Evolutionary conservation across 1,140 invertebrate genomes (phyloP).

Genomic region (Drosophila saltans): DNA sequence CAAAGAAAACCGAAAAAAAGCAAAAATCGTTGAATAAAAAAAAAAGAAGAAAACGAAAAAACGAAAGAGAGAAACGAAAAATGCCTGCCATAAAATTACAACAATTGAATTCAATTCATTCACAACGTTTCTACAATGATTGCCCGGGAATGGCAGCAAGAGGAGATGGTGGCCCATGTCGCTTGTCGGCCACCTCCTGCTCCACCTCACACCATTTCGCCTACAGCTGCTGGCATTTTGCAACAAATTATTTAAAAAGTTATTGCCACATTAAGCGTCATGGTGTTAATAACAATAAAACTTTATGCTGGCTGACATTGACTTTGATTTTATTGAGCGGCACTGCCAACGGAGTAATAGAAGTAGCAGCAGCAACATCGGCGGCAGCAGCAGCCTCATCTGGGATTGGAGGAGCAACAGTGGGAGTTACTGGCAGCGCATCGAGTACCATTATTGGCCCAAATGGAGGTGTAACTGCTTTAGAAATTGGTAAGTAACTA

Average conservation of each 20-base stretch:
- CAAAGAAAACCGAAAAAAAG: conserved; percentile 16
- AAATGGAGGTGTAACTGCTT: conserved; percentile 33
- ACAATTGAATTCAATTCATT: conserved; percentile 59
- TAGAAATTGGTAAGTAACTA: conserved; percentile 72
- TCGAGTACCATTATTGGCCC: background rate
- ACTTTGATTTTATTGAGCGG: conserved; percentile 75
- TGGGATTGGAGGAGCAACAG: conserved; percentile 12
- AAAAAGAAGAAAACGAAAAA: conserved; percentile 32
- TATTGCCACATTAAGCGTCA: conserved; percentile 73
- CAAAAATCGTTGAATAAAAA: conserved; percentile 7
- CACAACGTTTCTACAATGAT: conserved; percentile 37
- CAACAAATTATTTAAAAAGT: conserved; percentile 81
- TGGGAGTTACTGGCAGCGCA: background rate
- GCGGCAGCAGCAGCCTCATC: conserved; percentile 26
- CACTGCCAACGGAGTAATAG: conserved; percentile 8
- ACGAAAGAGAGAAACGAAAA: conserved; percentile 52
- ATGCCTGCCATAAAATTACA: conserved; percentile 71
- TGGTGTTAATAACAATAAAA: conserved; percentile 81
- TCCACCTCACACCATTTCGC: conserved; percentile 11
- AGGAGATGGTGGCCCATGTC: background rate
- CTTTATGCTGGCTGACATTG: conserved; percentile 80
- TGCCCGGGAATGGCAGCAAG: conserved; percentile 6
- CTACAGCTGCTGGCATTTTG: conserved; percentile 52
- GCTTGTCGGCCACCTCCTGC: background rate
- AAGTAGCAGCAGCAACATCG: conserved; percentile 14